These are phyloP conservation scores for Ormyrus rosae DNA, from an alignment of 2,888 invertebrate genomes.

Conservation along the genomic window DNA sequence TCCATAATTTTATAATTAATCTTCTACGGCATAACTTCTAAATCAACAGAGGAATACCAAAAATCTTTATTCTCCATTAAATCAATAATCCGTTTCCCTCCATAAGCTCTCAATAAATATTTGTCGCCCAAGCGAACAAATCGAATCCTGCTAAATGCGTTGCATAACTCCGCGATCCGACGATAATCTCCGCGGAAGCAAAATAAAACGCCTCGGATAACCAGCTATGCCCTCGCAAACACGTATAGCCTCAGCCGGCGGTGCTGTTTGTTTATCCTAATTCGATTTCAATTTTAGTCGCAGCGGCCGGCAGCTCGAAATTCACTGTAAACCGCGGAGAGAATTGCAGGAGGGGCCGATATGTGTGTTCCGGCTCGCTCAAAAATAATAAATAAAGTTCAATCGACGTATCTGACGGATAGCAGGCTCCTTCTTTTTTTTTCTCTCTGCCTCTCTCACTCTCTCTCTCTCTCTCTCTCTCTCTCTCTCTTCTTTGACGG, in stretches of 20 bases:
- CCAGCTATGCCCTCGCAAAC: not conserved
- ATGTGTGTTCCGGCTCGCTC: not conserved
- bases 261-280: conserved; percentile 51
- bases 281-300: conserved; percentile 51
- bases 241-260: not conserved
- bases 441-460: not conserved
- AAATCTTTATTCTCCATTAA: no score
- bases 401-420: conserved; percentile 27
- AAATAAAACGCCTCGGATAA: no score
- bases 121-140: no score
- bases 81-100: no score
- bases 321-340: not conserved
- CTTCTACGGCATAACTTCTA: no score
- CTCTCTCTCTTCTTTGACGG: conserved; percentile 29
- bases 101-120: no score
- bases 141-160: no score
- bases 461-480: not conserved
- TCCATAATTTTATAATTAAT: no score
- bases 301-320: not conserved
- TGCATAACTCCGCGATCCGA: no score
- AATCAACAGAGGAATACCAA: no score
- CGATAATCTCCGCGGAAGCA: no score
- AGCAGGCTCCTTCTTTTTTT: not conserved
- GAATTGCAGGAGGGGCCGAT: not conserved
- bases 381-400: conserved; percentile 51